Evolutionary conservation across 2,888 invertebrate genomes (phyloP).

Genomic region (Melanostoma mellinum): DNA sequence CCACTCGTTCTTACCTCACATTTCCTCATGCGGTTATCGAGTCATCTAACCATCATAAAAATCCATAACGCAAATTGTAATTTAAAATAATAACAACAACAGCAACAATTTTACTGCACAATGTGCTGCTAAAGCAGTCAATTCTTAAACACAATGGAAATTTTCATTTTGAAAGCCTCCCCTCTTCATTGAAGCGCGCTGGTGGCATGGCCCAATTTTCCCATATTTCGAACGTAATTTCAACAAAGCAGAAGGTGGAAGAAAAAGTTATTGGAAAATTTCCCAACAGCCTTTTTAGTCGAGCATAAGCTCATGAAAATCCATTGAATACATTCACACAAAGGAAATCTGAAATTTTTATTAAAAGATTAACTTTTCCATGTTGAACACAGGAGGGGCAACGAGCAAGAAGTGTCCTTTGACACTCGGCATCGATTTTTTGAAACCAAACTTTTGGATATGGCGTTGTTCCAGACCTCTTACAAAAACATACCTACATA

Average conservation of each 20-base stretch:
- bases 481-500: too few relatives aligned
- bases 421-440: slow-evolving; percentile 8
- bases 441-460: not conserved
- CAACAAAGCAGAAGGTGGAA: too few relatives aligned
- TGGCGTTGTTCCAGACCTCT: too few relatives aligned
- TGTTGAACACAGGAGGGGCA: not conserved
- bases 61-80: not conserved
- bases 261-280: not conserved
- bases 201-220: too few relatives aligned
- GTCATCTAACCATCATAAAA: slow-evolving; percentile 6
- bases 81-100: not conserved
- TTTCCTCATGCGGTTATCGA: not conserved
- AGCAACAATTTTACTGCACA: not conserved
- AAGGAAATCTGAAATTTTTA: slow-evolving; percentile 14
- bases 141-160: slow-evolving; percentile 17
- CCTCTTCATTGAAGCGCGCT: too few relatives aligned
- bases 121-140: slow-evolving; percentile 7
- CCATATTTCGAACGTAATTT: too few relatives aligned
- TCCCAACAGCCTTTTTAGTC: slow-evolving; percentile 2
- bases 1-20: not conserved
- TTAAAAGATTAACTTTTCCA: slow-evolving; percentile 22
- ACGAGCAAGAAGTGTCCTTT: slow-evolving; percentile 5
- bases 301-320: slow-evolving; percentile 2
- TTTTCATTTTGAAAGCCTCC: slow-evolving; percentile 1
- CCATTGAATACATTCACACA: slow-evolving; percentile 13